Percentiles rank a stretch among this genome's conserved stretches.
These are phyloP conservation scores for Holotrichia oblita DNA, from an alignment of 1,140 invertebrate species.

Conservation along the genomic window DNA sequence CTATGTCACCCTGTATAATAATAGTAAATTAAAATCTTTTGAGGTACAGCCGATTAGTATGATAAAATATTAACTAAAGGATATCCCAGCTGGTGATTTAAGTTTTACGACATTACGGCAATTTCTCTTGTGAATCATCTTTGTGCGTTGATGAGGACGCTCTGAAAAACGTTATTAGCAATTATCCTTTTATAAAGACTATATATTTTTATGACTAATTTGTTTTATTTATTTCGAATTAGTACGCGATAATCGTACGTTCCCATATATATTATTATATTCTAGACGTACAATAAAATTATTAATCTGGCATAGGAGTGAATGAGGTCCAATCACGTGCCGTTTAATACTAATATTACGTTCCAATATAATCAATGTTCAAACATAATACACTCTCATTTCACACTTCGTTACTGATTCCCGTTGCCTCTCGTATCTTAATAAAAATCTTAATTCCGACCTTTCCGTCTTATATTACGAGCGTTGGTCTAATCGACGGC, in stretches of 20 bases:
- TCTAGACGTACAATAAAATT: not conserved
- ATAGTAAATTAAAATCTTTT: too few relatives aligned
- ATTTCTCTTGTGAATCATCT: too few relatives aligned
- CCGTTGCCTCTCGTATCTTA: constrained; percentile 17
- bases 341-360: constrained; percentile 24
- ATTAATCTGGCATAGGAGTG: not conserved
- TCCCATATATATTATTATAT: too few relatives aligned
- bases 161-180: not conserved
- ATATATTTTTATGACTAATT: too few relatives aligned
- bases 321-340: not conserved
- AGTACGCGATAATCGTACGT: too few relatives aligned
- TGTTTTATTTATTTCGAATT: too few relatives aligned
- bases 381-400: constrained; percentile 31
- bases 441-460: constrained; percentile 37
- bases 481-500: not conserved
- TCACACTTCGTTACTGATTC: constrained; percentile 35
- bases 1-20: too few relatives aligned
- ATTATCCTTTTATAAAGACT: not conserved
- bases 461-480: constrained; percentile 16
- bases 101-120: too few relatives aligned
- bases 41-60: too few relatives aligned
- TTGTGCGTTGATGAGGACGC: too few relatives aligned
- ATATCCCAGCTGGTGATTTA: too few relatives aligned
- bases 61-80: too few relatives aligned
- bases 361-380: constrained; percentile 32